Conservation (phyloP, 1,140 invertebrate species). For the Bursaphelenchus mucronatus region DNA sequence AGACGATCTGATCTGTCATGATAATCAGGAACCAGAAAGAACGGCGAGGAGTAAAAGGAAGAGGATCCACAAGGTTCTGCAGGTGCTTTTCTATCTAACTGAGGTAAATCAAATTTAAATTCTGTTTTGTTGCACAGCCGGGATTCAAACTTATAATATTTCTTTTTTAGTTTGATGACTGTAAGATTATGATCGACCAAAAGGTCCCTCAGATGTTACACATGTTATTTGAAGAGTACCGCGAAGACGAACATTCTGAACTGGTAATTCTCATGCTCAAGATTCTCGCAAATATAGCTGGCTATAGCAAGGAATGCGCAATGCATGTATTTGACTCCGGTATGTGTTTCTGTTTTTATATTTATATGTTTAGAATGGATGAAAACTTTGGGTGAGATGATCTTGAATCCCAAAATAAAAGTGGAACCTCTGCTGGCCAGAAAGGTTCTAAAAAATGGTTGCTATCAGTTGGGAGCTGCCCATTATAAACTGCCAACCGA, state of each 20-base stretch:
- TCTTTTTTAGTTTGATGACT: constrained; percentile 24
- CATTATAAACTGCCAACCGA: constrained; percentile 37
- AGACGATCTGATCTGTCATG: constrained; percentile 38
- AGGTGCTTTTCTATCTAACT: constrained; percentile 28
- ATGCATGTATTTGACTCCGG: constrained; percentile 2
- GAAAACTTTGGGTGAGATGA: neutral
- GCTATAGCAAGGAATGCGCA: constrained; percentile 27
- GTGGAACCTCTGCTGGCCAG: constrained; percentile 44
- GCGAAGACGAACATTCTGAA: constrained; percentile 20
- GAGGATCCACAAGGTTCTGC: constrained; percentile 23
- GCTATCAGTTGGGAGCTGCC: constrained; percentile 31
- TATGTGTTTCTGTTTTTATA: constrained; percentile 1
- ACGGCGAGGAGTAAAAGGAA: constrained; percentile 22
- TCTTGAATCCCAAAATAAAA: constrained; percentile 15
- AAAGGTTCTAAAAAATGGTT: constrained; percentile 33
- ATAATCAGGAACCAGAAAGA: constrained; percentile 3
- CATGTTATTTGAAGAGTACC: constrained; percentile 29
- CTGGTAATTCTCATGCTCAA: constrained; percentile 35
- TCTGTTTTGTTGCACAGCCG: neutral
- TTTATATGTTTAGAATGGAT: neutral
- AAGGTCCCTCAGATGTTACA: constrained; percentile 25
- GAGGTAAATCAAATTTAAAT: constrained; percentile 5
- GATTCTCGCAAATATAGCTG: constrained; percentile 37
- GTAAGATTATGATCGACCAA: constrained; percentile 29
- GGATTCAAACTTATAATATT: neutral